Evolutionary conservation across 1,140 invertebrate genomes (phyloP).

Genomic region (Caenorhabditis inopinata): DNA sequence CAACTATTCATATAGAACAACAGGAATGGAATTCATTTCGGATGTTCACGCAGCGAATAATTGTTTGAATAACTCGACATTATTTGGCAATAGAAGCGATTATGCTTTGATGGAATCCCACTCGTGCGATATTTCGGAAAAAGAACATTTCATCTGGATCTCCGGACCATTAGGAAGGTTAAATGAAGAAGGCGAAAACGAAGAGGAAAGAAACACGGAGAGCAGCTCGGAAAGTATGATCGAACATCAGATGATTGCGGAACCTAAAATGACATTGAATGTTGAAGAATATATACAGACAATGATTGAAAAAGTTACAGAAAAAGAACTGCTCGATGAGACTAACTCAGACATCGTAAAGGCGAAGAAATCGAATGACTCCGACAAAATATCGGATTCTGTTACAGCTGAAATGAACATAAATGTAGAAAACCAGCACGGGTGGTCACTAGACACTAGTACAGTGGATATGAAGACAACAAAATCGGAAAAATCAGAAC

Average conservation of each 20-base stretch:
- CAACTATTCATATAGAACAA: neutral
- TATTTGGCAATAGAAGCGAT: no score
- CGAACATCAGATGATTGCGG: neutral
- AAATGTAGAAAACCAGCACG: no score
- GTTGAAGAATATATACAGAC: slow-evolving; percentile 17
- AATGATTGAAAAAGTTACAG: neutral
- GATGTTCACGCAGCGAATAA: no score
- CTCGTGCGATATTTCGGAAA: no score
- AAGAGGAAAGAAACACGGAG: neutral
- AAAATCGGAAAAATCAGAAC: neutral
- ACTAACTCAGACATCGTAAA: no score
- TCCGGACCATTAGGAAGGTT: slow-evolving; percentile 6
- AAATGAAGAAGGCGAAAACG: neutral
- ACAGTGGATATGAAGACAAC: neutral
- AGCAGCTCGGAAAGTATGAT: neutral
- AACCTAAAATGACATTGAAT: neutral
- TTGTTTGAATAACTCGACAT: no score
- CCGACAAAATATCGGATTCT: no score
- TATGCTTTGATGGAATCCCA: no score
- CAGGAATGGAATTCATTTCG: neutral
- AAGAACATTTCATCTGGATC: slow-evolving; percentile 9
- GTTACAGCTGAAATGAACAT: no score
- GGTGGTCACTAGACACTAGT: no score
- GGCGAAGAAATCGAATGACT: no score
- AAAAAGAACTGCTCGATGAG: neutral